A percentile compares a stretch with the other conserved stretches of the same genome.
phyloP scores from a whole-genome alignment of 2,888 invertebrate genomes.

The Spilarctia lutea region DNA sequence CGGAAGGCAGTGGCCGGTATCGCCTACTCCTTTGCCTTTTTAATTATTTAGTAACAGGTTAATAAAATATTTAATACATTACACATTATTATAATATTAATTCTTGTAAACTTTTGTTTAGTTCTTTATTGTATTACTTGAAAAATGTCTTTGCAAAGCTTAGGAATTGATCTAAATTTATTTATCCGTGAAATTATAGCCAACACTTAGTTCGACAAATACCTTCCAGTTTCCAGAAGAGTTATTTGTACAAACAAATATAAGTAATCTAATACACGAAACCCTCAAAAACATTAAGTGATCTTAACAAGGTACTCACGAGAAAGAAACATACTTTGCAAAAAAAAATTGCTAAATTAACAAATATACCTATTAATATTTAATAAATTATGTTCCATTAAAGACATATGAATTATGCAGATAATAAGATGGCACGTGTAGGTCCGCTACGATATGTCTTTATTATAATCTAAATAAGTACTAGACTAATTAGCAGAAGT shows the following conservation, averaged over 20 bases:
- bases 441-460: background rate
- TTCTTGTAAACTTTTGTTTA: background rate
- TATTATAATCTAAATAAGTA: slow-evolving; percentile 7
- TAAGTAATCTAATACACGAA: background rate
- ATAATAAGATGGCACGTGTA: slow-evolving; percentile 38
- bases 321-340: background rate
- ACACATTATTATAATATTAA: background rate
- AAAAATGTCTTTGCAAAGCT: too few relatives aligned
- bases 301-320: background rate
- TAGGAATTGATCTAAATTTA: too few relatives aligned
- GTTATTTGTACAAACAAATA: background rate
- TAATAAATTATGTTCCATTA: background rate
- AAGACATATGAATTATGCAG: slow-evolving; percentile 1
- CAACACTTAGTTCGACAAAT: background rate
- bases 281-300: background rate
- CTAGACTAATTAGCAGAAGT: background rate
- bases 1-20: background rate
- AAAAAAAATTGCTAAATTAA: background rate
- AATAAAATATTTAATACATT: background rate
- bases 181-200: background rate
- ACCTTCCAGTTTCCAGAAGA: background rate
- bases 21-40: background rate
- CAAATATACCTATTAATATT: background rate
- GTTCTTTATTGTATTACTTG: too few relatives aligned
- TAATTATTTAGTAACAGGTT: too few relatives aligned